Percentiles rank a stretch among this genome's conserved stretches.
These are phyloP conservation scores for Cosmia pyralina DNA, from an alignment of 2,888 invertebrate genomes.

Conservation along the genomic window DNA sequence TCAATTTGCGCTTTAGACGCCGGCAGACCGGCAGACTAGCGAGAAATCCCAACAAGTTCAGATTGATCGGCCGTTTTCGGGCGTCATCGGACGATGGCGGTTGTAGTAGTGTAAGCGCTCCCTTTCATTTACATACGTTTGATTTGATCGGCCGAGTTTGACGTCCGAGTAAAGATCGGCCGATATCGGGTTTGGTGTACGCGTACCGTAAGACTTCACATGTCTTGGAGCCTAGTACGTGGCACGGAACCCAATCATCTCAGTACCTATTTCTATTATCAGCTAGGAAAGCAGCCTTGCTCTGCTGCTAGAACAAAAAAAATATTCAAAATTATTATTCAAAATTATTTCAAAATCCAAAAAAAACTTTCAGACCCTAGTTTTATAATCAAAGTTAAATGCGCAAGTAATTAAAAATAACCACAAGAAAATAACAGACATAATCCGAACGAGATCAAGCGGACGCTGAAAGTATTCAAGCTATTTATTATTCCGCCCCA, in stretches of 20 bases:
- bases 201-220: not conserved
- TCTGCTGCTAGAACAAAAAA: no score
- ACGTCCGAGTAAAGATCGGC: no score
- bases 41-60: no score
- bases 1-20: no score
- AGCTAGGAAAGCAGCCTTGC: not conserved
- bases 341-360: not conserved
- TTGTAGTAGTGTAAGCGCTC: no score
- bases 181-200: no score
- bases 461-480: conserved; percentile 25
- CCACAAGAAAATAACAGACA: conserved; percentile 12
- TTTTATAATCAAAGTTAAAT: conserved; percentile 8
- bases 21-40: no score
- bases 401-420: conserved; percentile 25
- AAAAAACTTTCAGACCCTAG: not conserved
- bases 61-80: no score
- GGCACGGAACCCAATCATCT: not conserved
- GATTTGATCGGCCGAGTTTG: no score
- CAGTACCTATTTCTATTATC: not conserved
- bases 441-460: conserved; percentile 3
- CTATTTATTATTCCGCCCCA: conserved; percentile 35
- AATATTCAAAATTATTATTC: no score
- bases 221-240: not conserved
- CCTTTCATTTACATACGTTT: no score
- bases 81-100: no score